phyloP scores from a whole-genome alignment of 2,113 vertebrate genomes.

The Poicephalus meyeri region DNA sequence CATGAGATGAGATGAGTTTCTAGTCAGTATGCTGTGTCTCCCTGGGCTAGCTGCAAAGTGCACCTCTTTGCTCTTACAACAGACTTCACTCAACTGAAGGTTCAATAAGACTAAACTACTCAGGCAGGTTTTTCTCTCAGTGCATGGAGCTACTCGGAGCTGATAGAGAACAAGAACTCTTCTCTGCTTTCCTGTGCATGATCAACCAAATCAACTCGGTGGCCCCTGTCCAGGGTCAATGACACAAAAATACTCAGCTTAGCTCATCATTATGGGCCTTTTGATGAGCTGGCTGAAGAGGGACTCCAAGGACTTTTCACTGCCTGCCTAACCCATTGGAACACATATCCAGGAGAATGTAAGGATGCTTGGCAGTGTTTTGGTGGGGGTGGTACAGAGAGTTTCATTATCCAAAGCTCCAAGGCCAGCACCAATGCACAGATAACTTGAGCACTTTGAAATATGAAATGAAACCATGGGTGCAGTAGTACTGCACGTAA shows the following conservation, averaged over 20 bases:
- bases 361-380: not conserved
- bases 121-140: not conserved
- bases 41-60: not conserved
- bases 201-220: not conserved
- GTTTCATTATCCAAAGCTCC: not conserved
- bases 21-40: accelerated
- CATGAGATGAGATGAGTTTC: not conserved
- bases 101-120: not conserved
- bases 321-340: not conserved
- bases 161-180: not conserved
- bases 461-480: not conserved
- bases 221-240: not conserved
- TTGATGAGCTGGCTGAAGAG: not conserved
- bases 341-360: not conserved
- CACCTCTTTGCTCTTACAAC: not conserved
- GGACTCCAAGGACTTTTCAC: not conserved
- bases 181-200: not conserved
- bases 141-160: not conserved
- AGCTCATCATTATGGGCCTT: not conserved
- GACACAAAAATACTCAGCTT: not conserved
- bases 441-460: not conserved
- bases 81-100: not conserved
- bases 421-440: not conserved
- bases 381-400: not conserved
- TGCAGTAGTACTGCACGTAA: not conserved